Base-by-base conservation (phyloP, 2,113 vertebrate species). In the Puma concolor region DNA sequence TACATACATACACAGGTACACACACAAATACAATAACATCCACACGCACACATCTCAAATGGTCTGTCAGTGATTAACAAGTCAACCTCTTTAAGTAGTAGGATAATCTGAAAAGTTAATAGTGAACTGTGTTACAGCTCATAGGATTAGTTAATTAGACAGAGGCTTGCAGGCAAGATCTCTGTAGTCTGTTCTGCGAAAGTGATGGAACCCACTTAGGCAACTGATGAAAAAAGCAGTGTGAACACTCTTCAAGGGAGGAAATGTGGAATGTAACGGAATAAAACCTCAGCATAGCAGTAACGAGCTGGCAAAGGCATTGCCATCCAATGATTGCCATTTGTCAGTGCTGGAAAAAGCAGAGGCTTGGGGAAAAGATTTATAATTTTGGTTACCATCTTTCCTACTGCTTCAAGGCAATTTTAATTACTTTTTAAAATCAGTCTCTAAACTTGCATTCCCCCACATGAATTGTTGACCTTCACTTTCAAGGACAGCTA, bases 131-230 rank as follows among this genome's bases (percentile, higher is more conserved):
- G 97, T 97, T 95, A 93, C 97, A 98, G 97, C 97, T 98, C 97
- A 97, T 66, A 97, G 95, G 95, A 96, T 98, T 97, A 97, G 97
- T 97, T 98, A 97, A 98, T 98, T 98, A 98, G 97, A 97, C 97
- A 98, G 88, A 94, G 64, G 97, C 97, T 98, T 64, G 92, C 96
- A 97, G 97, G 97, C 97, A 97, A 96, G 97, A 97, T 98, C 92
- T 90, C 95, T 88, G 82, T 97, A 94, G 92, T 97, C 94, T 95
- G 82, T 91, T 95, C 86, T 95, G 95, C 69, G 77, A 93, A 97
- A 95, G 94, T 85, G 97, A 98, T 97, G 95, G 97, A 95, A 95
- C 88, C 92, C 95, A 98, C 96, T 97, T 98, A 95, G 88, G 94
- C 97, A 94, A 94, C 97, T 98, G 97, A 98, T 98, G 97, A 77